Percentiles rank a stretch among this genome's conserved stretches.
These are phyloP conservation scores for Apotomis betuletana DNA, from an alignment of 2,888 invertebrate species.

Conservation along the genomic window DNA sequence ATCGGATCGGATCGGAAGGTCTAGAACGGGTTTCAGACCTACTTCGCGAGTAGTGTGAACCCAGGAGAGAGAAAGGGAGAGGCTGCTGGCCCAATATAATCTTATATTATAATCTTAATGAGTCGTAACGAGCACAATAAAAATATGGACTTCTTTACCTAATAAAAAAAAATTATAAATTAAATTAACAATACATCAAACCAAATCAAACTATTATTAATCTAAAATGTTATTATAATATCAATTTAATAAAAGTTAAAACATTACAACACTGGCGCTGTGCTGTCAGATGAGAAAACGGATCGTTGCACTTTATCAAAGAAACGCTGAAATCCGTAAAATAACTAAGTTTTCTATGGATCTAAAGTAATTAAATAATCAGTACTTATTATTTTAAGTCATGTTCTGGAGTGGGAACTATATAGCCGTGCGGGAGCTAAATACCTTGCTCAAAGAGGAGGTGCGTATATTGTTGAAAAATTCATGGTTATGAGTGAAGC, in stretches of 20 bases:
- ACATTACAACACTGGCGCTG: conserved; percentile 32
- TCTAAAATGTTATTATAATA: neutral
- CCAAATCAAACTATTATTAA: neutral
- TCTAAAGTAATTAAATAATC: conserved; percentile 67
- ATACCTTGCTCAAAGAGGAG: conserved; percentile 90
- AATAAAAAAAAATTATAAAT: too few species aligned
- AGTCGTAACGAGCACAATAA: too few species aligned
- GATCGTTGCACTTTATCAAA: conserved; percentile 72
- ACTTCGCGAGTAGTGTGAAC: too few species aligned
- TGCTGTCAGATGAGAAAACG: conserved; percentile 66
- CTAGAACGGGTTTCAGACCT: too few species aligned
- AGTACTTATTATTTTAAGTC: conserved; percentile 78
- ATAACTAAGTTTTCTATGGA: conserved; percentile 74
- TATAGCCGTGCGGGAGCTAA: conserved; percentile 88
- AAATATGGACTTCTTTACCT: too few species aligned
- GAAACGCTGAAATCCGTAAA: conserved; percentile 68
- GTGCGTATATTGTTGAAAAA: conserved; percentile 81
- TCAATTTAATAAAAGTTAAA: neutral
- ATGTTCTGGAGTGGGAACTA: conserved; percentile 94
- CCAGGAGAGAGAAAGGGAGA: too few species aligned
- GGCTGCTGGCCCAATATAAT: too few species aligned
- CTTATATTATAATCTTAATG: too few species aligned
- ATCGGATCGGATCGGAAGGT: too few species aligned
- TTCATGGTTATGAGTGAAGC: conserved; percentile 72
- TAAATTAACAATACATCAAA: too few species aligned